These are phyloP conservation scores for Anastrepha ludens DNA, from an alignment of 1,140 invertebrate genomes.

Conservation along the genomic window DNA sequence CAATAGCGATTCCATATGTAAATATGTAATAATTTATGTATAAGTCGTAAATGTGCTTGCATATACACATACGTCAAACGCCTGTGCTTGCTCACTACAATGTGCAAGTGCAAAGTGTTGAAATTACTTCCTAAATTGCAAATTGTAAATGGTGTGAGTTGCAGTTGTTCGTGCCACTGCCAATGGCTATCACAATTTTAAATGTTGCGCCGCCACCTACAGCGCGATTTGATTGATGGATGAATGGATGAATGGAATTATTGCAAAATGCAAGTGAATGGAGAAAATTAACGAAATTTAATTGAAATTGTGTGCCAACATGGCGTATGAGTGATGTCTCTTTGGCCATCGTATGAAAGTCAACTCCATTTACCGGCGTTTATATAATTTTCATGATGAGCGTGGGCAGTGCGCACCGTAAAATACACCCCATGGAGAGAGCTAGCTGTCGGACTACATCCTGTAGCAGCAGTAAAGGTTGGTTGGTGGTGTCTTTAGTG, in stretches of 20 bases:
- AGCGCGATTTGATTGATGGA: too few species aligned
- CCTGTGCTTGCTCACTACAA: background rate
- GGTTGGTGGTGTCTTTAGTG: background rate
- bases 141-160: background rate
- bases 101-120: background rate
- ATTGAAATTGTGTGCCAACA: background rate
- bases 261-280: background rate
- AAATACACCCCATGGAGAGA: background rate
- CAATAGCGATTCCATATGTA: conserved; percentile 6
- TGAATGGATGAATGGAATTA: background rate
- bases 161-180: background rate
- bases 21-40: background rate
- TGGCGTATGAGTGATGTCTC: background rate
- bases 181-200: too few species aligned
- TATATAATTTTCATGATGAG: background rate
- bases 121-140: background rate
- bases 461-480: background rate
- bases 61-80: too few species aligned
- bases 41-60: background rate
- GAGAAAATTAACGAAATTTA: background rate
- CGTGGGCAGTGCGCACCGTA: background rate
- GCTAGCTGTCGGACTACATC: background rate
- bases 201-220: too few species aligned
- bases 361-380: background rate
- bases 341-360: too few species aligned